Conservation (phyloP, 2,113 vertebrate genomes). For the Potamarius usumacintae region DNA sequence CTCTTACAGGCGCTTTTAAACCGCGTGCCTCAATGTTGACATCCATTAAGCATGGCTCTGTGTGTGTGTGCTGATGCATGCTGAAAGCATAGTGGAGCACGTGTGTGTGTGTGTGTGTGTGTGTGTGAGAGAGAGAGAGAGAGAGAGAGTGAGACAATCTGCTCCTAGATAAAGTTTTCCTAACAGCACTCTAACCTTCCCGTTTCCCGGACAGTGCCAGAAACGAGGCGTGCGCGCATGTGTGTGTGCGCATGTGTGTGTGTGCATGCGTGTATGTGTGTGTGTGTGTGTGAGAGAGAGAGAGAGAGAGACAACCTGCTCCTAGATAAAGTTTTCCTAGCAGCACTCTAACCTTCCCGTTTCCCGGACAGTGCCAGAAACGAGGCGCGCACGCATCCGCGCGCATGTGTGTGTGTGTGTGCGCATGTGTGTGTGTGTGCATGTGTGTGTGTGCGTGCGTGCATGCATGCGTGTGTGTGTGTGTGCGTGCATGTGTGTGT, state of each 20-base stretch:
- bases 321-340: constrained; percentile 15
- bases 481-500: too few species aligned
- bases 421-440: neutral
- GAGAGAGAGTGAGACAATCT: neutral
- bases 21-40: neutral
- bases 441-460: neutral
- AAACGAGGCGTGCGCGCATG: constrained; percentile 27
- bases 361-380: constrained; percentile 19
- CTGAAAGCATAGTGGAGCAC: neutral
- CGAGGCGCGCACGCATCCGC: constrained; percentile 12
- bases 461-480: too few species aligned
- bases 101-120: neutral
- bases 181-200: constrained; percentile 11
- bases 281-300: neutral
- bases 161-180: constrained; percentile 1
- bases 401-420: too few species aligned
- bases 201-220: neutral
- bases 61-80: neutral
- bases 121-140: neutral
- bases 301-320: neutral
- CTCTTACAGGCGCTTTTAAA: neutral
- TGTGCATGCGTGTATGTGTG: neutral
- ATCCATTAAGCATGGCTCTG: neutral
- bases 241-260: neutral
- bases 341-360: constrained; percentile 1